These are phyloP conservation scores for Drosophila lini DNA, from an alignment of 1,140 invertebrate species.

Conservation along the genomic window DNA sequence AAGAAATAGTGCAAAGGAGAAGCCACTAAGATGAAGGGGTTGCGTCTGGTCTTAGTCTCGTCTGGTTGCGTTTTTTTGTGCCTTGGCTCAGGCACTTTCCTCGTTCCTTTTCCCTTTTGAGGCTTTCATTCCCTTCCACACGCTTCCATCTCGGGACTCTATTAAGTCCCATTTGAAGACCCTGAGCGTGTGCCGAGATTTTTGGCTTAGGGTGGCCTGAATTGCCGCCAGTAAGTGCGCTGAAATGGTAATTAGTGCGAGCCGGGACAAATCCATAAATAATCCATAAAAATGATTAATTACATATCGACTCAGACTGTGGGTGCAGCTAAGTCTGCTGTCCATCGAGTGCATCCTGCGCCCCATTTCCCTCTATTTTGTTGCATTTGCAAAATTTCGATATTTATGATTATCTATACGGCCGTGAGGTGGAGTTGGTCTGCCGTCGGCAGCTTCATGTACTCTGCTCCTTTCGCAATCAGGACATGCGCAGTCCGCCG, in stretches of 20 bases:
- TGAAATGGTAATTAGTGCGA: conserved; percentile 56
- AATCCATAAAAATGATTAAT: conserved; percentile 81
- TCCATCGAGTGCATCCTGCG: conserved; percentile 51
- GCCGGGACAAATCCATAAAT: conserved; percentile 73
- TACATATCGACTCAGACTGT: conserved; percentile 51
- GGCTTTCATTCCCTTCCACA: conserved; percentile 28
- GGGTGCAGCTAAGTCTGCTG: conserved; percentile 57
- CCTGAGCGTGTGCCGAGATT: conserved; percentile 29
- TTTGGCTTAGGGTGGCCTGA: conserved; percentile 28
- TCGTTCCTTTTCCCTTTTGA: conserved; percentile 16
- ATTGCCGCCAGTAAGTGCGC: conserved; percentile 29
- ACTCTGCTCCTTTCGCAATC: conserved; percentile 5
- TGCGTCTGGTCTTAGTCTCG: conserved; percentile 38
- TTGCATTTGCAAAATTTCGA: conserved; percentile 56
- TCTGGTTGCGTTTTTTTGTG: conserved; percentile 22
- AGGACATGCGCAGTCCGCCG: conserved; percentile 58
- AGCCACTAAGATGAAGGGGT: conserved; percentile 40
- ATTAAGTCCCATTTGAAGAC: conserved; percentile 47
- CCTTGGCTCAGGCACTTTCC: not conserved
- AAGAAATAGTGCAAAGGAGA: conserved; percentile 39
- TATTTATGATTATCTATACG: conserved; percentile 75
- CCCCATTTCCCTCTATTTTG: conserved; percentile 33
- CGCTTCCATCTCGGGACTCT: conserved; percentile 25
- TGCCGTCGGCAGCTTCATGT: conserved; percentile 62
- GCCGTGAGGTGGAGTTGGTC: conserved; percentile 40